Evolutionary conservation across 2,888 invertebrate genomes (phyloP).

Genomic region (Coelogynopora nodosa): DNA sequence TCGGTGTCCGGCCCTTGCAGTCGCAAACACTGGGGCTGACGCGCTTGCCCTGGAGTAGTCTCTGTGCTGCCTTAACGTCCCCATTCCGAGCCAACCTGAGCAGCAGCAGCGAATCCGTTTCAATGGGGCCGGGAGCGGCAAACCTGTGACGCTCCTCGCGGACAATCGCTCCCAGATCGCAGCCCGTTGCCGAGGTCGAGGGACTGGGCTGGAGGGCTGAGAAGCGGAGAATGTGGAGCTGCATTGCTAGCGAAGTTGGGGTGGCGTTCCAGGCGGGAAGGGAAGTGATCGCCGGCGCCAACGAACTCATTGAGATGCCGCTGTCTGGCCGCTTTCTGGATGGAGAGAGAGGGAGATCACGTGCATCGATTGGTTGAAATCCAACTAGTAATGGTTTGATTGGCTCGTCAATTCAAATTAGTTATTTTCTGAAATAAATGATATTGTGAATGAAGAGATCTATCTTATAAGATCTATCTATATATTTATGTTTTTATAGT

Average conservation of each 20-base stretch:
- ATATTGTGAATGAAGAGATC: no score
- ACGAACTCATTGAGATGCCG: not conserved
- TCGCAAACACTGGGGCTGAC: conserved; percentile 59
- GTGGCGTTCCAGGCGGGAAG: conserved; percentile 55
- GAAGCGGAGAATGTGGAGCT: conserved; percentile 53
- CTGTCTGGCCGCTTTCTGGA: not conserved
- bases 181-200: not conserved
- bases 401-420: no score
- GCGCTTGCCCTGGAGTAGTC: conserved; percentile 52
- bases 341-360: no score
- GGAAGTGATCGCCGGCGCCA: not conserved
- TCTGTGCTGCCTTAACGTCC: conserved; percentile 52
- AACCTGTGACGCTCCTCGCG: not conserved
- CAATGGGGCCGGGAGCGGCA: conserved; percentile 52
- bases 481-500: no score
- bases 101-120: conserved; percentile 54
- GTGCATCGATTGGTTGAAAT: no score
- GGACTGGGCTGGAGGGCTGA: not conserved
- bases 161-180: conserved; percentile 31
- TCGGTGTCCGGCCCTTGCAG: conserved; percentile 55
- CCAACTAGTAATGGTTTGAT: no score
- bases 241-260: conserved; percentile 54
- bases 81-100: conserved; percentile 54
- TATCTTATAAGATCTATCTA: no score
- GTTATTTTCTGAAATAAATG: no score